Evolutionary conservation across 2,113 vertebrate species (phyloP), one percentile per base, ranked within the genome.

Genomic region (Pyxicephalus adspersus): DNA sequence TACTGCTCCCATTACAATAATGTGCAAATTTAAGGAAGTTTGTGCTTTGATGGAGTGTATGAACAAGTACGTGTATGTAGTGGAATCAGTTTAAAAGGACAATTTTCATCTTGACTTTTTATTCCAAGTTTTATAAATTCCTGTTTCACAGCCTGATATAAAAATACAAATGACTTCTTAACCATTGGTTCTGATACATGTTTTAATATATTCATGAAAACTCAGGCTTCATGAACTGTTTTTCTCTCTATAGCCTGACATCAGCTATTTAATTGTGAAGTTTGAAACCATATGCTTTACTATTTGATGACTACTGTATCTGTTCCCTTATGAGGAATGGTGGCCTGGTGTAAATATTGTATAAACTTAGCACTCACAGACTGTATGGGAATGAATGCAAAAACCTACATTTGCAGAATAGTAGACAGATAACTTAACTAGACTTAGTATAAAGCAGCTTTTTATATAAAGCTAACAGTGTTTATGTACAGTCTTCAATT

Each of bases 31-130:
- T 64, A 77, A 65, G 45, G 5, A 64, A 61, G 31, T 65, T 26
- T 77, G 50, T 65, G 61, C 34, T n/a, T 23, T 22, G 2, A 77
- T 25, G n/a, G 61, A 64, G 45, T 64, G 18, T n/a, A 52, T 75
- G 61, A 77, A 23, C 19, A 18, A 19, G 25, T 29, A 77, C 54
- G 61, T 77, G n/a, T 26, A 38, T 77, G 45, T 65, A 22, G 1
- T 26, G 5, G 19, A 65, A 28, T 77, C 19, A 65, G 18, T 65
- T 77, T 20, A 34, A 65, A 51, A 45, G 29, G 38, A 2, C 75
- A 45, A 65, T 77, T 71, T 71, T 71, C 50, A 54, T 71, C 67
- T 71, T 71, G 50, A 54, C 45, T 71, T 71, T 51, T 71, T 71
- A 51, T 18, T 9, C 50, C 52, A 17, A 52, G 25, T 54, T 71